Evolutionary conservation across 2,113 vertebrate species (phyloP).

Genomic region (Casuarius casuarius): DNA sequence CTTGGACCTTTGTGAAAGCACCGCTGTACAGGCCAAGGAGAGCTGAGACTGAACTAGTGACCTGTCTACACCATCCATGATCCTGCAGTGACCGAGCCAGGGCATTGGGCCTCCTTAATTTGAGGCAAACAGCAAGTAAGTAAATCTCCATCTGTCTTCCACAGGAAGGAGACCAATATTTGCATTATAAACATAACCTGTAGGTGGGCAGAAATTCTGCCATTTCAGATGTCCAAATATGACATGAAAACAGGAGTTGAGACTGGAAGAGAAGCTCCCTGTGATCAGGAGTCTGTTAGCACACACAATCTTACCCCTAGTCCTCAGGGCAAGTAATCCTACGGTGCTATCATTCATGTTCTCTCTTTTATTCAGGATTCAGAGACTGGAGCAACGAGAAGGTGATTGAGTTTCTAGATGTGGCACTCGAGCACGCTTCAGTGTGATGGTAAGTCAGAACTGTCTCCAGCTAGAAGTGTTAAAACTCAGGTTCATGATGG

Average conservation of each 20-base stretch:
- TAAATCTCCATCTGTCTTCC: neutral
- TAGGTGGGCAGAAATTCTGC: neutral
- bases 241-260: neutral
- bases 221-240: neutral
- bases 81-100: neutral
- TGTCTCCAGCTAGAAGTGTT: neutral
- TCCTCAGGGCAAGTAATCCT: neutral
- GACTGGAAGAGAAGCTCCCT: neutral
- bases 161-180: neutral
- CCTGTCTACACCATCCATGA: accelerated
- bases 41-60: neutral
- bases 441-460: neutral
- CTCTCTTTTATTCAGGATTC: neutral
- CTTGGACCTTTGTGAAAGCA: neutral
- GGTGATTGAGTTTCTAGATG: neutral
- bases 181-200: neutral
- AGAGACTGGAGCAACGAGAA: neutral
- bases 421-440: neutral
- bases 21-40: neutral
- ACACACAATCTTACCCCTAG: neutral
- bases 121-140: neutral
- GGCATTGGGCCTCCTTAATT: neutral
- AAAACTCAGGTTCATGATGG: neutral
- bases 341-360: neutral
- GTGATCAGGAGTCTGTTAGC: neutral